Evolutionary conservation across 2,797 vertebrate species (phyloP).

Genomic region (Sparus aurata): DNA sequence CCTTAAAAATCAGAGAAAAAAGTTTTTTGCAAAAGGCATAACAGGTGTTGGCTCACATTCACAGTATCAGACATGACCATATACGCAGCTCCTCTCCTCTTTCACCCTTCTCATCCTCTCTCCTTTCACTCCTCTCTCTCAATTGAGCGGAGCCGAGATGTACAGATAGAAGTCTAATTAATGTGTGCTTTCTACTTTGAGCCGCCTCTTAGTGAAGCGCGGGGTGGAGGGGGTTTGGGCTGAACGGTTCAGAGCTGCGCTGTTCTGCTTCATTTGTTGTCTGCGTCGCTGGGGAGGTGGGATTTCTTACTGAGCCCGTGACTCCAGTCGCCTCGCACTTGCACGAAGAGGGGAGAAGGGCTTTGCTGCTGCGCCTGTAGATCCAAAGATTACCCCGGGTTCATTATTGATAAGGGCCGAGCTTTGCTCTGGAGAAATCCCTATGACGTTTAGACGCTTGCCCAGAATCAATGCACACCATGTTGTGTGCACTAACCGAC

Average conservation of each 20-base stretch:
- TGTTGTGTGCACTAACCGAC: not conserved
- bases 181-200: slow-evolving; percentile 64
- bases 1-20: not conserved
- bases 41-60: slow-evolving; percentile 1
- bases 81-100: not conserved
- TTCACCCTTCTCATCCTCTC: slow-evolving; percentile 3
- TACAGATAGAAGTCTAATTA: slow-evolving; percentile 73
- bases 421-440: slow-evolving; percentile 40
- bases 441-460: slow-evolving; percentile 10
- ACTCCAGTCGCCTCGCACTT: slow-evolving; percentile 40
- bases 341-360: slow-evolving; percentile 11
- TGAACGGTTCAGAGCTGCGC: slow-evolving; percentile 53
- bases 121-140: slow-evolving; percentile 24
- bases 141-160: slow-evolving; percentile 54
- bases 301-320: slow-evolving; percentile 57
- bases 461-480: slow-evolving; percentile 3
- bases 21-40: not conserved
- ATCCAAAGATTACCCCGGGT: slow-evolving; percentile 50
- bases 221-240: slow-evolving; percentile 28
- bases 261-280: slow-evolving; percentile 69
- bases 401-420: slow-evolving; percentile 34
- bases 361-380: slow-evolving; percentile 43
- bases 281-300: slow-evolving; percentile 53
- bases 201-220: slow-evolving; percentile 47
- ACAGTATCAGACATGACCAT: not conserved